Percentiles rank a stretch among this genome's conserved stretches.
phyloP scores from a whole-genome alignment of 2,113 vertebrate species.

The Mobula hypostoma region DNA sequence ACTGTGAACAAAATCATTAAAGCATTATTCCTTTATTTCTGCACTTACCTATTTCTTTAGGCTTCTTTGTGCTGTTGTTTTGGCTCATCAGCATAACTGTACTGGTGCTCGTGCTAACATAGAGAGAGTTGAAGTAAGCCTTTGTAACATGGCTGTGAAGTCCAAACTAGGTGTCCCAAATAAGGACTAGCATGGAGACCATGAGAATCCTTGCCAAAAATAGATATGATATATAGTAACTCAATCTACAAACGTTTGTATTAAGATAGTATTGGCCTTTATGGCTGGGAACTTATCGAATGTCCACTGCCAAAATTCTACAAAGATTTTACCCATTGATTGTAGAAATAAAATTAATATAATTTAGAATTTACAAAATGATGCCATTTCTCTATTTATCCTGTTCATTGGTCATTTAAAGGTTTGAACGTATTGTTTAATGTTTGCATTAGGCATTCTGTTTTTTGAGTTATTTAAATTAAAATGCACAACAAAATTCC shows the following conservation, averaged over 20 bases:
- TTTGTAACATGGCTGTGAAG: conserved; percentile 2
- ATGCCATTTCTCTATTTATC: too few species aligned
- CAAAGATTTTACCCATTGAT: background rate
- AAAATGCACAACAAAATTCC: background rate
- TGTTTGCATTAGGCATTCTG: background rate
- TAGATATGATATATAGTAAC: background rate
- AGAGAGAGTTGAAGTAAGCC: background rate
- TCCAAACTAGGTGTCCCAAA: background rate
- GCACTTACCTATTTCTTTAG: background rate
- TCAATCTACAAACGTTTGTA: background rate
- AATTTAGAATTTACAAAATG: background rate
- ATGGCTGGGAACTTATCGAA: conserved; percentile 18
- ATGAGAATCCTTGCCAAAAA: background rate
- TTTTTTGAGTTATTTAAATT: background rate
- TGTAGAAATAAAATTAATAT: background rate
- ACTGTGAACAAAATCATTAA: background rate
- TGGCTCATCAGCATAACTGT: background rate
- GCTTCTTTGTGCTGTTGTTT: background rate
- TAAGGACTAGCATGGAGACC: conserved; percentile 31
- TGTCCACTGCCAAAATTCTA: conserved; percentile 6
- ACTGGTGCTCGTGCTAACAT: background rate
- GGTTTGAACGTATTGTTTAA: background rate
- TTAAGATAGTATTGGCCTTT: background rate
- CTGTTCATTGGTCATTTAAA: background rate
- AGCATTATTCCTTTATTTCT: background rate